Evolutionary conservation across 2,888 invertebrate genomes (phyloP).

Genomic region (Lepidochitona cinerea): DNA sequence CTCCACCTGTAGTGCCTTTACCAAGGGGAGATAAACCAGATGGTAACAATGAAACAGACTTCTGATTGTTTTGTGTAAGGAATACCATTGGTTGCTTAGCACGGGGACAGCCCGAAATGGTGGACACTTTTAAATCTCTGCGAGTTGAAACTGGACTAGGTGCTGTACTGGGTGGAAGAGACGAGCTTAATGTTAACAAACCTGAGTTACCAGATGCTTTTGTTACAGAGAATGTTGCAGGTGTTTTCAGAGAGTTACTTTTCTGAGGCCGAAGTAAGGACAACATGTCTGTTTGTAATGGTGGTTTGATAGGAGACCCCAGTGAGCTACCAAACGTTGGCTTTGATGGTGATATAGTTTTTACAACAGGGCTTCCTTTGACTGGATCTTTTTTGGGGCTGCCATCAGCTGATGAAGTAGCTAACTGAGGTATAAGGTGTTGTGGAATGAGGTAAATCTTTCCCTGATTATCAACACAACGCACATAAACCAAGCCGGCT

Average conservation of each 20-base stretch:
- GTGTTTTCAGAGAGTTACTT: not conserved
- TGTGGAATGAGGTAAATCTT: constrained; percentile 57
- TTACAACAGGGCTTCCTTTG: no score
- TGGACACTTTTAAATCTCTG: not conserved
- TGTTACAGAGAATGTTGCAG: not conserved
- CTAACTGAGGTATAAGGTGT: constrained; percentile 26
- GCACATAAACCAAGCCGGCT: constrained; percentile 33
- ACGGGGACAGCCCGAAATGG: not conserved
- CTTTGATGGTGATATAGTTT: no score
- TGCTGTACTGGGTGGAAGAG: not conserved
- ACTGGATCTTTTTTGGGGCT: no score
- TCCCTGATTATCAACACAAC: constrained; percentile 53
- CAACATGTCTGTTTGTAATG: not conserved
- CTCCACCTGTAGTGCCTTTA: not conserved
- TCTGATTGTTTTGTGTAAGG: not conserved
- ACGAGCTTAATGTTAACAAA: not conserved
- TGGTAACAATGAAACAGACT: not conserved
- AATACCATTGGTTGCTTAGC: not conserved
- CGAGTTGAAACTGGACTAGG: not conserved
- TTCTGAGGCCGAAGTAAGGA: not conserved
- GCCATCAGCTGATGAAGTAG: not conserved
- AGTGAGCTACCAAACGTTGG: no score
- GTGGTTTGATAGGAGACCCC: no score
- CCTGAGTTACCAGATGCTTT: not conserved
- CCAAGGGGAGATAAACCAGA: not conserved